Percentiles rank a stretch among this genome's conserved stretches.
Evolutionary conservation across 2,888 invertebrate species (phyloP).

Genomic region (Operophtera brumata): DNA sequence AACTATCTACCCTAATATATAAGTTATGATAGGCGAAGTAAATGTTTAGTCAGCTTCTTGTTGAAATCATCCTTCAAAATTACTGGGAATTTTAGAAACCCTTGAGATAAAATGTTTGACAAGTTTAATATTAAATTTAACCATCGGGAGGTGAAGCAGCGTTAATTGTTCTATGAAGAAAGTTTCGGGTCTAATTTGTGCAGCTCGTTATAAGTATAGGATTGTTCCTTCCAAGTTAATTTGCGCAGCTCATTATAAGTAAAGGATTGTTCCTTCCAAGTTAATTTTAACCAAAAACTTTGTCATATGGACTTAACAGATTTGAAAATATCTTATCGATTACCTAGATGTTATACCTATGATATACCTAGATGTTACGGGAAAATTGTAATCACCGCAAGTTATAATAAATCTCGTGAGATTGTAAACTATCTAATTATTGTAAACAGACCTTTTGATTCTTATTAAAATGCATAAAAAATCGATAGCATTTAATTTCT

Average conservation of each 20-base stretch:
- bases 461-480: no score
- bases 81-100: not conserved
- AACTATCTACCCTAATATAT: conserved; percentile 25
- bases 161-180: conserved; percentile 21
- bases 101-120: conserved; percentile 1
- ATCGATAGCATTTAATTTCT: no score
- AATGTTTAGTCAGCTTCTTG: conserved; percentile 24
- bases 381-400: no score
- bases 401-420: no score
- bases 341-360: no score
- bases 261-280: conserved; percentile 13
- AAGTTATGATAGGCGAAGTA: conserved; percentile 27
- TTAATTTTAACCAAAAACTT: conserved; percentile 16
- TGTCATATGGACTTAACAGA: not conserved
- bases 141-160: conserved; percentile 12
- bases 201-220: conserved; percentile 18
- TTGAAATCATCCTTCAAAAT: not conserved
- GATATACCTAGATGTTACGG: no score
- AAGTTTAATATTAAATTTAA: conserved; percentile 4
- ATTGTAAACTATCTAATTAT: no score
- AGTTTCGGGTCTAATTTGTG: conserved; percentile 9
- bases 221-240: conserved; percentile 11
- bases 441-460: no score
- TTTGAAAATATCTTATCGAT: conserved; percentile 7
- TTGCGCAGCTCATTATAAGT: conserved; percentile 17